phyloP scores from a whole-genome alignment of 2,113 vertebrate species.

The Ammodytes marinus region DNA sequence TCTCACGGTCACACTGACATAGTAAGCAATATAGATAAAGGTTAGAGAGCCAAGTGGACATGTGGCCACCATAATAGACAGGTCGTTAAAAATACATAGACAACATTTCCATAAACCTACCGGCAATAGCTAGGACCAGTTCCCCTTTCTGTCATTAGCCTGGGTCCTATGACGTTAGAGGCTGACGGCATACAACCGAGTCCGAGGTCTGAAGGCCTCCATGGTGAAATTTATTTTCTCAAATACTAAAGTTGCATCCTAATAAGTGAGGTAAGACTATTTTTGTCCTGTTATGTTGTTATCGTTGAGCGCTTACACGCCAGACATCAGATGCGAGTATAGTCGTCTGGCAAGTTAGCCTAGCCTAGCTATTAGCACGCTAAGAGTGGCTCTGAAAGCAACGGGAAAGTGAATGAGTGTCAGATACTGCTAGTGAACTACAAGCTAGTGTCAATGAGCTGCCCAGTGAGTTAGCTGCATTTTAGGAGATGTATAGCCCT shows the following conservation, averaged over 20 bases:
- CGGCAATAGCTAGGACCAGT: slow-evolving; percentile 2
- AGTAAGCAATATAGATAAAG: background rate
- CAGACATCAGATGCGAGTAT: background rate
- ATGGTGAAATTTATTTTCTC: background rate
- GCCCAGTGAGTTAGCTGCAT: background rate
- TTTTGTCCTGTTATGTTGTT: background rate
- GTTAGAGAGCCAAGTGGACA: background rate
- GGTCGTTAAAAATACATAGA: background rate
- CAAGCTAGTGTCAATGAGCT: background rate
- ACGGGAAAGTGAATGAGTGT: background rate
- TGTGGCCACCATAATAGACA: slow-evolving; percentile 1
- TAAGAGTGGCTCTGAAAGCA: slow-evolving; percentile 22
- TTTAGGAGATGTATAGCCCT: background rate
- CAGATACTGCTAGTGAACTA: slow-evolving; percentile 17
- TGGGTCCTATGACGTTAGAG: background rate
- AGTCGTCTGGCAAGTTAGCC: slow-evolving; percentile 32
- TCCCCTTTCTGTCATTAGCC: background rate
- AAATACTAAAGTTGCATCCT: background rate
- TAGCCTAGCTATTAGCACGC: slow-evolving; percentile 57
- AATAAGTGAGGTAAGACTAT: slow-evolving; percentile 62
- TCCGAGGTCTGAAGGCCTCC: slow-evolving; percentile 68
- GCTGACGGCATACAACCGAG: slow-evolving; percentile 36
- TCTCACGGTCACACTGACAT: slow-evolving; percentile 13
- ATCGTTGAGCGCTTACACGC: background rate
- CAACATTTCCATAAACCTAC: slow-evolving; percentile 12